Base-by-base conservation (phyloP, 2,113 vertebrate genomes). In the Heloderma charlesbogerti region DNA sequence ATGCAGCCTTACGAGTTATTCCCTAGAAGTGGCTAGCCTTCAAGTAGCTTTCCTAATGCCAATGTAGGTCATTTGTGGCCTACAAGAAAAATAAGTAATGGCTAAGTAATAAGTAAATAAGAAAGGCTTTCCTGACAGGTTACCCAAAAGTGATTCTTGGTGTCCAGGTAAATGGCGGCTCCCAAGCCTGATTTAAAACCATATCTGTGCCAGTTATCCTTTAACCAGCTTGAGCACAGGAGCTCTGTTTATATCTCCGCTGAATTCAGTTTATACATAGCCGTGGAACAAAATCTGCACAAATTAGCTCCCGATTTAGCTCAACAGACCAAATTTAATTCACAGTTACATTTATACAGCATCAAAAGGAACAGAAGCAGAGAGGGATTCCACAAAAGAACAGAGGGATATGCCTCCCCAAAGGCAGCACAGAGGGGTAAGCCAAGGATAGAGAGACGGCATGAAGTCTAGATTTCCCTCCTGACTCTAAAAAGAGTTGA, bases 361-460 rank as follows among this genome's bases (percentile, higher is more conserved):
- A 51, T n/a, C 69, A 45, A 66, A 40, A n/a, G 31, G 74, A 93
- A 77, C 13, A 74, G 90, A 92, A 71, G 57, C 69, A 6, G 13
- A 87, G 57, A 81, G 51, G 69, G 79, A 84, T 45, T 83, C 84
- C 94, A 92, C 78, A 1, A n/a, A 51, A 81, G 87, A 80, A 67
- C 40, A 25, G 40, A 67, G 57, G 34, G 34, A n/a, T 25, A 16
- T 7, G 12, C 54, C 75, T 66, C 63, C 34, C 87, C 63, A 88
- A 8, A 69, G 60, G 43, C 54, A 94, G 89, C 94, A 88, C 91
- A 91, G 22, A 91, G 72, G 92, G 90, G 82, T 96, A 91, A 83
- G 74, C 6, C 89, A 90, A 93, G 48, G 37, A 88, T 37, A 57
- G 34, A 88, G 71, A 37, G 22, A 27, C 45, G 79, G 66, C 67